These are phyloP conservation scores for Malthinus seriepunctatus DNA, from an alignment of 2,888 invertebrate species.

Conservation along the genomic window DNA sequence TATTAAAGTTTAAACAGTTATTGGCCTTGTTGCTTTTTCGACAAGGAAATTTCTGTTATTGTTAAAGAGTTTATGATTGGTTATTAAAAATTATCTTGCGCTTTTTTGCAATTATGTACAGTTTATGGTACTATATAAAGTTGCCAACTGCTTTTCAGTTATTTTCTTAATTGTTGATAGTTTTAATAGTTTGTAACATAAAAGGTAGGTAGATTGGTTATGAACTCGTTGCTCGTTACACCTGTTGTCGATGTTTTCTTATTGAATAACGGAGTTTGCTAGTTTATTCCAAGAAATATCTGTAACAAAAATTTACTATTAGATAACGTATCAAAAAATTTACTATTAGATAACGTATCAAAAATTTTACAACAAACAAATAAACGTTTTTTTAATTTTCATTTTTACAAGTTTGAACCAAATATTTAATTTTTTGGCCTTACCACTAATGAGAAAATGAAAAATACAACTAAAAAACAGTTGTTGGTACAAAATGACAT, in stretches of 20 bases:
- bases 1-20: too few relatives aligned
- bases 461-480: too few relatives aligned
- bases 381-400: too few relatives aligned
- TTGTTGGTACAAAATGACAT: too few relatives aligned
- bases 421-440: too few relatives aligned
- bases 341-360: background rate
- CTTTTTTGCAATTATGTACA: conserved; percentile 4
- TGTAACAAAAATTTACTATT: background rate
- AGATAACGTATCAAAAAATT: background rate
- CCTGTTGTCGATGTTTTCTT: background rate
- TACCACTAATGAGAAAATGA: too few relatives aligned
- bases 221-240: background rate
- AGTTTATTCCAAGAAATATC: too few relatives aligned
- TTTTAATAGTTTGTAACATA: background rate
- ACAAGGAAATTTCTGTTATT: background rate
- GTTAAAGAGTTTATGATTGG: background rate
- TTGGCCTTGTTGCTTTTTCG: too few relatives aligned
- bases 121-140: background rate
- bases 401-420: too few relatives aligned
- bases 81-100: conserved; percentile 1
- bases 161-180: conserved; percentile 1
- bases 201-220: background rate
- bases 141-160: conserved; percentile 4
- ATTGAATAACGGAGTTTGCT: background rate
- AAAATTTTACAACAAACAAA: too few relatives aligned